Evolutionary conservation across 2,888 invertebrate genomes (phyloP).

Genomic region (Gymnocheta viridis): DNA sequence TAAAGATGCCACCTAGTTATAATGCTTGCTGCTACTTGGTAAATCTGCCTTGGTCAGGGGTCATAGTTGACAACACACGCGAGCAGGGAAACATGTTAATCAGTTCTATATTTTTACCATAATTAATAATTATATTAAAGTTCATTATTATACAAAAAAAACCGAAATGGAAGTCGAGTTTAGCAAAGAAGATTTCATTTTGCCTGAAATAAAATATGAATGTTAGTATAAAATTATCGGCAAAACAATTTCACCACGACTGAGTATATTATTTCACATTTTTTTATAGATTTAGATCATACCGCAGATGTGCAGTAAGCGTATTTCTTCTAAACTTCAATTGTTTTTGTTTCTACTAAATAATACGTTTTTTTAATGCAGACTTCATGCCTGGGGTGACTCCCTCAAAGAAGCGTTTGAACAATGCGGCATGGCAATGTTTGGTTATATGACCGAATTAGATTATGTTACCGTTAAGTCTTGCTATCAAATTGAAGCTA

Average conservation of each 20-base stretch:
- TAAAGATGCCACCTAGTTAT: no score
- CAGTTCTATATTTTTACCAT: neutral
- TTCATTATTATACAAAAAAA: neutral
- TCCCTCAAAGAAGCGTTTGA: constrained; percentile 94
- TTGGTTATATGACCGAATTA: constrained; percentile 97
- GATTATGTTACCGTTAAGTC: constrained; percentile 91
- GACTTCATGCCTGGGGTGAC: constrained; percentile 96
- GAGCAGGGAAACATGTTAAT: neutral
- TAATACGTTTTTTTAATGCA: constrained; percentile 77
- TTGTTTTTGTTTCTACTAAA: neutral
- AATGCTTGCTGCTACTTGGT: no score
- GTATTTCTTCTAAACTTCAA: constrained; percentile 81
- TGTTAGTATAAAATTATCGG: constrained; percentile 86
- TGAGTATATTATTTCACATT: neutral
- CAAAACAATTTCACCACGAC: neutral
- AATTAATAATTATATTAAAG: neutral
- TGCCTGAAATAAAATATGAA: constrained; percentile 90
- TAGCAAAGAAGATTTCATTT: constrained; percentile 85
- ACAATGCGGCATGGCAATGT: constrained; percentile 97
- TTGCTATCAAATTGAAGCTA: constrained; percentile 91
- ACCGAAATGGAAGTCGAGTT: constrained; percentile 82
- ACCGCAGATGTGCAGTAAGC: constrained; percentile 99
- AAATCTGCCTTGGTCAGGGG: no score
- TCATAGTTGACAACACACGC: neutral
- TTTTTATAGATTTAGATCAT: constrained; percentile 92